These are phyloP conservation scores for Hartigia nigra DNA, from an alignment of 2,888 invertebrate species.

Conservation along the genomic window DNA sequence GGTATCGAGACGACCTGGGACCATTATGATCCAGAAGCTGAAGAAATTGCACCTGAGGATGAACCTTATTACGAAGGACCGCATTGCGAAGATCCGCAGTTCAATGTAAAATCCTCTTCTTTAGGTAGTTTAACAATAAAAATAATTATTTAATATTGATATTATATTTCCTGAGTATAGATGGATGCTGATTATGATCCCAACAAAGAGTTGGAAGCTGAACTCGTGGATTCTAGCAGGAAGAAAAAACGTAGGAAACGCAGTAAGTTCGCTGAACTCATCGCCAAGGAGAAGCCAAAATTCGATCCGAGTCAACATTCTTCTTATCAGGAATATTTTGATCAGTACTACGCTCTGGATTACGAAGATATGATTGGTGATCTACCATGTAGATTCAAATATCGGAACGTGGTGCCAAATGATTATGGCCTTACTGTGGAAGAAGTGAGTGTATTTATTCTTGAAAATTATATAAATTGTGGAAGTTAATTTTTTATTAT, in stretches of 20 bases:
- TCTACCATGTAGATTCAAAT: slow-evolving; percentile 91
- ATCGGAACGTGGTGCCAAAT: slow-evolving; percentile 88
- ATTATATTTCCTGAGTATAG: slow-evolving; percentile 63
- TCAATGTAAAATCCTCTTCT: slow-evolving; percentile 71
- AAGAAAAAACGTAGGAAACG: slow-evolving; percentile 75
- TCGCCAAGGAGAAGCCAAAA: slow-evolving; percentile 82
- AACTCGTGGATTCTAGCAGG: slow-evolving; percentile 71
- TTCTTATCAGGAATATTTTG: slow-evolving; percentile 87
- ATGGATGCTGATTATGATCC: slow-evolving; percentile 92
- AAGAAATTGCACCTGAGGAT: slow-evolving; percentile 51
- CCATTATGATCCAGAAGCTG: slow-evolving; percentile 68
- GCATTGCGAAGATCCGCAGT: slow-evolving; percentile 85
- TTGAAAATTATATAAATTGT: background rate
- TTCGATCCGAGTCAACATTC: slow-evolving; percentile 81
- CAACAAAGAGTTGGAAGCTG: slow-evolving; percentile 64
- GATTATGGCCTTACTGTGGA: slow-evolving; percentile 90
- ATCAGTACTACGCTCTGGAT: slow-evolving; percentile 94
- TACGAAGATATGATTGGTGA: slow-evolving; percentile 96
- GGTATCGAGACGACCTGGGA: slow-evolving; percentile 77
- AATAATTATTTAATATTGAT: slow-evolving; percentile 7
- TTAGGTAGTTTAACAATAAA: background rate
- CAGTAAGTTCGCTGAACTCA: slow-evolving; percentile 80
- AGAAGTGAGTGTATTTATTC: slow-evolving; percentile 74
- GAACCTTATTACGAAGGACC: slow-evolving; percentile 61
- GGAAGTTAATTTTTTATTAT: slow-evolving; percentile 1